Conservation (phyloP, 2,113 vertebrate genomes). For the Sphyrna mokarran region DNA sequence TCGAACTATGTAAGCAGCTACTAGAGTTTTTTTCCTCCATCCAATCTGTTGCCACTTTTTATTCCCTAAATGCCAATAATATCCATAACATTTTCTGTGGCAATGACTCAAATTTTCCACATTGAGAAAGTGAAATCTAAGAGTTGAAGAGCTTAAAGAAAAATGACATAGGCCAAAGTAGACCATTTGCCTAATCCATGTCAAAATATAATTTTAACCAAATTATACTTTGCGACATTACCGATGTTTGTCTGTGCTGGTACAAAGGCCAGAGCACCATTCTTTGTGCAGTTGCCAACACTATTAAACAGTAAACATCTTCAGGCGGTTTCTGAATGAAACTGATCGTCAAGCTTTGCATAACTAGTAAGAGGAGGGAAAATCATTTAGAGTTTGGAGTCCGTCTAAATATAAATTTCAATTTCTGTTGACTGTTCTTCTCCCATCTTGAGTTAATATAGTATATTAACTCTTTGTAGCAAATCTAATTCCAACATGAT, state of each 20-base stretch:
- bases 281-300: background rate
- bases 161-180: background rate
- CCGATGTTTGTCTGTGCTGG: background rate
- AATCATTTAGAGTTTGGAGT: background rate
- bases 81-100: background rate
- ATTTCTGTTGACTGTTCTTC: background rate
- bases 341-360: background rate
- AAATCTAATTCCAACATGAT: background rate
- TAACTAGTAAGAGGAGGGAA: background rate
- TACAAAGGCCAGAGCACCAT: background rate
- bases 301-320: background rate
- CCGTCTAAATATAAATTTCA: background rate
- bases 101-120: background rate
- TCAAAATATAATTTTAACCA: background rate
- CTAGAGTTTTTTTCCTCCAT: background rate
- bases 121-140: background rate
- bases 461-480: background rate
- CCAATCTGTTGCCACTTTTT: constrained; percentile 5
- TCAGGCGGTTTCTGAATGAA: background rate
- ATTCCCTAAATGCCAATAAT: background rate
- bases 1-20: background rate
- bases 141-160: background rate
- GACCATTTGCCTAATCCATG: no score
- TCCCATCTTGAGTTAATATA: background rate
- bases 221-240: background rate